Percentiles rank a stretch among this genome's conserved stretches.
These are phyloP conservation scores for Nephrotoma appendiculata DNA, from an alignment of 2,888 invertebrate genomes.

Conservation along the genomic window DNA sequence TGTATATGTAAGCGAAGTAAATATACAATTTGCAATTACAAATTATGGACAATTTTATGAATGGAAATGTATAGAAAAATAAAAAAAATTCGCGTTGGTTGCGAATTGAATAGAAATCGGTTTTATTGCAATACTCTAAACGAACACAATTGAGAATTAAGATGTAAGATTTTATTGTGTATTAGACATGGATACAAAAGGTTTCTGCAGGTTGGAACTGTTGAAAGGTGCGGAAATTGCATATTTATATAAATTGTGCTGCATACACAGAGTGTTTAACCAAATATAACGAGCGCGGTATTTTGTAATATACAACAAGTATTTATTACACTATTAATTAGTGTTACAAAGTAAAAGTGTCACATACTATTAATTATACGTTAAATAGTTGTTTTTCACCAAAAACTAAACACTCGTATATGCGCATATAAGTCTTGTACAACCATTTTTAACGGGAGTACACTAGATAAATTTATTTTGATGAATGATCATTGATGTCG, in stretches of 20 bases:
- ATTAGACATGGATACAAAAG: not conserved
- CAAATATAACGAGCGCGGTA: not conserved
- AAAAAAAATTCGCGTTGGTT: not conserved
- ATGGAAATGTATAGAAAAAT: not conserved
- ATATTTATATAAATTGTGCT: not conserved
- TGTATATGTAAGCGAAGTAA: too few relatives aligned
- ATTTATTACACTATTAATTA: not conserved
- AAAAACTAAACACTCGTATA: not conserved
- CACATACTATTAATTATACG: not conserved
- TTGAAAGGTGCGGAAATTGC: not conserved
- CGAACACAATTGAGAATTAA: not conserved
- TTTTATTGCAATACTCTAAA: not conserved
- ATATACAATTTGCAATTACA: not conserved
- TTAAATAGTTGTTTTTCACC: not conserved
- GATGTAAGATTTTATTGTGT: not conserved
- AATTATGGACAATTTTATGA: not conserved
- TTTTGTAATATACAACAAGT: not conserved
- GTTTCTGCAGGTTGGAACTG: not conserved
- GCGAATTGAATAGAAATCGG: not conserved
- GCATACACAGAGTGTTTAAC: not conserved
- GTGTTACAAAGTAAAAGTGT: not conserved
- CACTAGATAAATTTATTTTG: not conserved
- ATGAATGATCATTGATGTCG: not conserved
- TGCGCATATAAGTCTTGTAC: not conserved
- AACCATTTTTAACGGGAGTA: not conserved